Conservation (phyloP, 2,113 vertebrate species). For the Lamprologus tigripictilis region DNA sequence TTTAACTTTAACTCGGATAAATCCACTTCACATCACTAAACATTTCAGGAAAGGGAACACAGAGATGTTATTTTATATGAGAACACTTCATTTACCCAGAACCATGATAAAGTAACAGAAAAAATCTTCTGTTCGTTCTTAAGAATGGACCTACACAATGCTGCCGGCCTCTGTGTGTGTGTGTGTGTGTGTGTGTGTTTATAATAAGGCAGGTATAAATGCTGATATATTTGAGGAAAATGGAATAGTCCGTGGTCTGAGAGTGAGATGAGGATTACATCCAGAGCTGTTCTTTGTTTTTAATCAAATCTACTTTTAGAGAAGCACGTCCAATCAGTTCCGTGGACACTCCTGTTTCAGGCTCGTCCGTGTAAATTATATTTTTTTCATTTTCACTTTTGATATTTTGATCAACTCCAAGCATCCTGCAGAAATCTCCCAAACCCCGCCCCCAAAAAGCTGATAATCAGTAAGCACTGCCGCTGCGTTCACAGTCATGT, state of each 20-base stretch:
- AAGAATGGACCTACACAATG: not conserved
- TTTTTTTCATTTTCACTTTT: constrained; percentile 10
- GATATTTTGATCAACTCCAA: not conserved
- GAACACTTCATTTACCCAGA: not conserved
- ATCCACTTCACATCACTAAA: not conserved
- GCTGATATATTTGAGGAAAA: not conserved
- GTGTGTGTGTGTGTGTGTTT: not conserved
- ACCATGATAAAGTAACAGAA: not conserved
- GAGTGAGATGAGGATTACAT: not conserved
- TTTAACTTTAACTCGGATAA: not conserved
- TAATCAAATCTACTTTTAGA: not conserved
- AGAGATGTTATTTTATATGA: not conserved
- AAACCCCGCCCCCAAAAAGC: not conserved
- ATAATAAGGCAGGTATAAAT: not conserved
- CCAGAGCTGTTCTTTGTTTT: not conserved
- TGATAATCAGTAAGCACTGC: not conserved
- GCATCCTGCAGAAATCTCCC: not conserved
- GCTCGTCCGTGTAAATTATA: not conserved
- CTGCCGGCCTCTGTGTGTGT: not conserved
- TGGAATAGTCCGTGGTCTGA: not conserved
- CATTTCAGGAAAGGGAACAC: not conserved
- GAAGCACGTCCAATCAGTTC: not conserved
- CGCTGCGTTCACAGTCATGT: not conserved
- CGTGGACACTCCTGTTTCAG: not conserved
- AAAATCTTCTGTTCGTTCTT: not conserved